Evolutionary conservation across 2,797 vertebrate species (phyloP).

Genomic region (Lerista edwardsae): DNA sequence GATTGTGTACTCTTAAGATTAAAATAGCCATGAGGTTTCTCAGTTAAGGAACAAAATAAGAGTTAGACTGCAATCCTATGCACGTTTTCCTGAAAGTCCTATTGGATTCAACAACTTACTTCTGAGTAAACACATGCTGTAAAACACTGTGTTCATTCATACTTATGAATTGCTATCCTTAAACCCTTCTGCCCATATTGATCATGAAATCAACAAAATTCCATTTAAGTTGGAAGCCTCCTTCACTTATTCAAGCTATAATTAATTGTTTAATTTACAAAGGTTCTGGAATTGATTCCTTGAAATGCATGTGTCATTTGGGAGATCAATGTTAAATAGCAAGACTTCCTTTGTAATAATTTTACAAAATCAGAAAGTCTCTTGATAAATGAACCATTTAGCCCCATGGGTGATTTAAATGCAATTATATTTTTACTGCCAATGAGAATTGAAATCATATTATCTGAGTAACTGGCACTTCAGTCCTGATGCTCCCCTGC

Average conservation of each 20-base stretch:
- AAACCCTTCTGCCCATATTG: slow-evolving; percentile 16
- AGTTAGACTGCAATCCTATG: too few species aligned
- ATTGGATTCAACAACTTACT: too few species aligned
- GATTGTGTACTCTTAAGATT: background rate
- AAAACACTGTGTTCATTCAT: slow-evolving; percentile 6
- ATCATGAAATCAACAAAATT: slow-evolving; percentile 51
- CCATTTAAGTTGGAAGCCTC: slow-evolving; percentile 46
- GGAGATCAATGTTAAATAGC: slow-evolving; percentile 53
- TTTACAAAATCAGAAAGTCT: slow-evolving; percentile 49
- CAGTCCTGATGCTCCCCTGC: slow-evolving; percentile 49
- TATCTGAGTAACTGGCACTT: slow-evolving; percentile 55
- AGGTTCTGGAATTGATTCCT: slow-evolving; percentile 57
- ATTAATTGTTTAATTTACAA: slow-evolving; percentile 65
- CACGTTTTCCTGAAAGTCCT: too few species aligned
- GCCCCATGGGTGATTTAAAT: slow-evolving; percentile 56
- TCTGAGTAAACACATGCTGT: too few species aligned
- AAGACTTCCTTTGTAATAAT: slow-evolving; percentile 57
- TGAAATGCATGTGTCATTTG: slow-evolving; percentile 56
- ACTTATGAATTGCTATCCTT: slow-evolving; percentile 25
- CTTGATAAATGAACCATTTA: slow-evolving; percentile 59
- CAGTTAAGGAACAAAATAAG: too few species aligned
- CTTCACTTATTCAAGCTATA: slow-evolving; percentile 54
- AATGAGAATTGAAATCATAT: slow-evolving; percentile 56
- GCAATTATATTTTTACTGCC: slow-evolving; percentile 64
- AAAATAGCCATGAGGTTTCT: background rate